Evolutionary conservation across 1,140 invertebrate species (phyloP), one percentile per base, ranked within the genome.

Genomic region (Pseudomyrmex dendroicus): DNA sequence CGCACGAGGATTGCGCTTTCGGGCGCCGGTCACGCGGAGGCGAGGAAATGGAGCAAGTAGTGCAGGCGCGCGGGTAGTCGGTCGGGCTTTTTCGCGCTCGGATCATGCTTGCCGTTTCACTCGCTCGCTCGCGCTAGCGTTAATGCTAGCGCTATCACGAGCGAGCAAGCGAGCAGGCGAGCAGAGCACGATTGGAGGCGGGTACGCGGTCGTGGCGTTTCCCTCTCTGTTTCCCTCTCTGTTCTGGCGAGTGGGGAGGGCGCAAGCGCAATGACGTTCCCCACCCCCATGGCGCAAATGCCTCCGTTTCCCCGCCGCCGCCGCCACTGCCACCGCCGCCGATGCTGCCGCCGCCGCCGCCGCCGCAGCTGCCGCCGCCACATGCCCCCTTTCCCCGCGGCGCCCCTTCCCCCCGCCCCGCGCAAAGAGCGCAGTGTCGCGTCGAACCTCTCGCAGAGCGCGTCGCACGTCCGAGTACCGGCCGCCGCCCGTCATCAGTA

Each of bases 371-470:
- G 22, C 86, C 84, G 56, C 78, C 73, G 12, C 44, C 62, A 25
- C 62, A 70, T 57, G 73, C 84, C 76, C 35, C 86, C 73, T 80
- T 70, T 52, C 86, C 70, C 88, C 80, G 62, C 70, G 20, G 50
- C 61, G 57, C 83, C 90, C 90, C 91, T 72, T 74, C 83, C 86
- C 90, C 83, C 84, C 86, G 73, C 90, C 89, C 90, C 88, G 84
- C 90, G 76, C 90, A 86, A 74, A 89, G 93, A 95, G 95, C 94
- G 95, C 96, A 96, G 96, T 96, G 95, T 96, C 96, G 96, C 96
- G 96, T 96, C 95, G 96, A 96, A 96, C 96, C 95, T 96, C 96
- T 95, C 95, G 94, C 94, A 95, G 95, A 96, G 95, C 94, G 95
- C 94, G 94, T 94, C 93, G 93, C 90, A 94, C 92, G 93, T 93